Conservation (phyloP, 2,888 invertebrate genomes). For the Pseudoips prasinana region DNA sequence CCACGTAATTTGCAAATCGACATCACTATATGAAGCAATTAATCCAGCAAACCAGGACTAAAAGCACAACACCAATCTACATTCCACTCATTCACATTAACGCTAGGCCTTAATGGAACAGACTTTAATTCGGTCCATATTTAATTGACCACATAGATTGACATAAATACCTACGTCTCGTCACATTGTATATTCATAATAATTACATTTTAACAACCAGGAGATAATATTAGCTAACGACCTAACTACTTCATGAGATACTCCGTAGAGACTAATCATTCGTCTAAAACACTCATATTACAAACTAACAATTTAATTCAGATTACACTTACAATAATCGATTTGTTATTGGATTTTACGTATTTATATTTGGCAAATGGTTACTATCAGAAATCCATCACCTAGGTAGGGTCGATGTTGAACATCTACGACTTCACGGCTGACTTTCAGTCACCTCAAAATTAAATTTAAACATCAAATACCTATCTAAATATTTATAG, state of each 20-base stretch:
- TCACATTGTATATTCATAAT: conserved; percentile 48
- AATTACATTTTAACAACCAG: conserved; percentile 74
- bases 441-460: conserved; percentile 66
- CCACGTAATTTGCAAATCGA: too few relatives aligned
- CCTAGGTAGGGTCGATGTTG: conserved; percentile 53
- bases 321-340: conserved; percentile 41
- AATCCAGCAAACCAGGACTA: conserved; percentile 25
- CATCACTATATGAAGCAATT: too few relatives aligned
- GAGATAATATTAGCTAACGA: conserved; percentile 65
- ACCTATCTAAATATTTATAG: conserved; percentile 56
- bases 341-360: conserved; percentile 55
- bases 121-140: conserved; percentile 61
- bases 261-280: conserved; percentile 56
- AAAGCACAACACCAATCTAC: conserved; percentile 49
- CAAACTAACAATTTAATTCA: conserved; percentile 41
- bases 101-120: conserved; percentile 59
- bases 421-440: conserved; percentile 52
- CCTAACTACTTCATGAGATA: conserved; percentile 69
- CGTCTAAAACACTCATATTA: conserved; percentile 56
- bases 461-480: conserved; percentile 45
- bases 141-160: conserved; percentile 76
- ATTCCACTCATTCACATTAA: conserved; percentile 47
- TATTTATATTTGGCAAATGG: conserved; percentile 76
- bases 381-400: conserved; percentile 55
- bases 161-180: conserved; percentile 56